Percentiles rank a stretch among this genome's conserved stretches.
Evolutionary conservation across 1,140 invertebrate genomes (phyloP).

Genomic region (Stegodyphus dumicola): DNA sequence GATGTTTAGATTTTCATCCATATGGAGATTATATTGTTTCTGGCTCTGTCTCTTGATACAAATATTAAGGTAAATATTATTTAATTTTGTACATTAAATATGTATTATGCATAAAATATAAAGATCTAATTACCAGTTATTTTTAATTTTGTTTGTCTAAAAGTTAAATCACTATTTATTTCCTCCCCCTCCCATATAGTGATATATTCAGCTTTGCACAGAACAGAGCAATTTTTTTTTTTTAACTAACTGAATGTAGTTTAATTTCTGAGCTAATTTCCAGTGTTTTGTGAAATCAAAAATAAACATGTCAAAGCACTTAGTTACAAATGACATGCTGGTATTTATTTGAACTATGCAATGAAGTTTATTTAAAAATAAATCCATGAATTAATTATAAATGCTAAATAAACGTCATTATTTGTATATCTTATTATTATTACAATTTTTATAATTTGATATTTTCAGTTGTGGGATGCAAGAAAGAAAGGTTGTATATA

Average conservation of each 20-base stretch:
- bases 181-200: too few relatives aligned
- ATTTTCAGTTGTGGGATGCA: constrained; percentile 77
- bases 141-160: not conserved
- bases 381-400: too few relatives aligned
- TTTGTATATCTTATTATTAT: not conserved
- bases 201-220: too few relatives aligned
- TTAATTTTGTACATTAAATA: not conserved
- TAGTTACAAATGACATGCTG: too few relatives aligned
- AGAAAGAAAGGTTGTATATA: constrained; percentile 84
- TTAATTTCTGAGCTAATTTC: too few relatives aligned
- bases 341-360: too few relatives aligned
- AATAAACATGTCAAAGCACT: too few relatives aligned
- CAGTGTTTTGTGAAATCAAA: too few relatives aligned
- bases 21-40: constrained; percentile 94
- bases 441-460: constrained; percentile 40
- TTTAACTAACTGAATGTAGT: too few relatives aligned
- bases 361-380: too few relatives aligned
- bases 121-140: not conserved
- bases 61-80: constrained; percentile 78
- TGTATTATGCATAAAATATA: not conserved
- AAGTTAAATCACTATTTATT: too few relatives aligned
- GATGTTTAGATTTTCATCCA: constrained; percentile 94
- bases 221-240: too few relatives aligned
- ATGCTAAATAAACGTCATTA: not conserved
- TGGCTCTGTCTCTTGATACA: constrained; percentile 90